phyloP scores from a whole-genome alignment of 1,140 invertebrate species.

The Steinernema khuongi region DNA sequence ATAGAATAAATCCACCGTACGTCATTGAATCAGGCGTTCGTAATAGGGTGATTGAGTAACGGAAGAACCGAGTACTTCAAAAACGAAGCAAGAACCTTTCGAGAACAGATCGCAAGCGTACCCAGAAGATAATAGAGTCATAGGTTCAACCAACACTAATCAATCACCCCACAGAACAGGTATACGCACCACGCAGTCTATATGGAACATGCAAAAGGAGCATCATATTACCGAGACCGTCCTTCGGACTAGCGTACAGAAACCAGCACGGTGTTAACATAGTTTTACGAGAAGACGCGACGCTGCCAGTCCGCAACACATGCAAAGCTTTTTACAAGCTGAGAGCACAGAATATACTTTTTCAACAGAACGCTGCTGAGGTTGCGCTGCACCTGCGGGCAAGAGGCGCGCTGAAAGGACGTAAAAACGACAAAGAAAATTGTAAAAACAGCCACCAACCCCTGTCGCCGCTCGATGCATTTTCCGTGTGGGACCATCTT shows the following conservation, averaged over 20 bases:
- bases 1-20: conserved; percentile 1
- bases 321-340: too few relatives aligned
- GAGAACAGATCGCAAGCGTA: background rate
- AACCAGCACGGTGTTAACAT: too few relatives aligned
- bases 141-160: background rate
- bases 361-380: too few relatives aligned
- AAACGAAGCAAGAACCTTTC: conserved; percentile 1
- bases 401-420: background rate
- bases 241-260: too few relatives aligned
- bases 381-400: background rate
- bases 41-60: background rate
- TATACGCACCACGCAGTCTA: background rate
- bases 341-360: too few relatives aligned
- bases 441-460: too few relatives aligned
- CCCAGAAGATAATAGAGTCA: conserved; percentile 4
- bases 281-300: too few relatives aligned
- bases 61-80: background rate
- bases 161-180: background rate
- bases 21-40: background rate
- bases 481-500: background rate
- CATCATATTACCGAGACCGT: too few relatives aligned
- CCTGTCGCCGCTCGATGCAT: background rate
- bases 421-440: background rate
- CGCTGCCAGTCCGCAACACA: too few relatives aligned
- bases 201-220: background rate